Evolutionary conservation across 1,140 invertebrate genomes (phyloP).

Genomic region (Antheraea mylitta): DNA sequence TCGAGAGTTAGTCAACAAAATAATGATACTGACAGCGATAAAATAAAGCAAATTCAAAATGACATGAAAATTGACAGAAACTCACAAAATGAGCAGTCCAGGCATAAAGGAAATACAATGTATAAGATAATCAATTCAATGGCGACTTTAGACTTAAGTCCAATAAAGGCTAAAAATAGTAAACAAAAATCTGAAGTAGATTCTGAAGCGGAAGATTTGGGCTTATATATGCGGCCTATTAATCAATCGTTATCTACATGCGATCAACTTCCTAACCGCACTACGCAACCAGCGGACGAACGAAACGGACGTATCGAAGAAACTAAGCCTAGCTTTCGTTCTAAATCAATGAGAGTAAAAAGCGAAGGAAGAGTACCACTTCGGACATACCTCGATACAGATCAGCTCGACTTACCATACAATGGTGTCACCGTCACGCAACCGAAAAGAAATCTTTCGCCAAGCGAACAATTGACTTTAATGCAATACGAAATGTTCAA

Average conservation of each 20-base stretch:
- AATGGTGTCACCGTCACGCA: constrained; percentile 75
- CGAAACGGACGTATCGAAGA: constrained; percentile 63
- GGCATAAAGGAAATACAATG: constrained; percentile 56
- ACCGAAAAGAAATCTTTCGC: constrained; percentile 75
- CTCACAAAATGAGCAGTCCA: constrained; percentile 31
- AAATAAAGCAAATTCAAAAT: constrained; percentile 64
- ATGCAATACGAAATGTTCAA: constrained; percentile 72
- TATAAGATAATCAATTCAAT: constrained; percentile 73
- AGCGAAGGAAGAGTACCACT: constrained; percentile 71
- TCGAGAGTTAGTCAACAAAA: constrained; percentile 76
- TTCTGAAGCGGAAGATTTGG: constrained; percentile 67
- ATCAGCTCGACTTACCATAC: constrained; percentile 44
- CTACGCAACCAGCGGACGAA: constrained; percentile 54
- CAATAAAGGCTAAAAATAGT: constrained; percentile 55
- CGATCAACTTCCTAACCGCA: constrained; percentile 66
- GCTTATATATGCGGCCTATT: constrained; percentile 66
- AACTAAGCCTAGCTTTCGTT: constrained; percentile 69
- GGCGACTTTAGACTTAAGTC: constrained; percentile 69
- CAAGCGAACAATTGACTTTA: constrained; percentile 71
- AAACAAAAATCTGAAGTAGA: constrained; percentile 55
- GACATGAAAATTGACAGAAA: constrained; percentile 53
- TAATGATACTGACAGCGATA: constrained; percentile 72
- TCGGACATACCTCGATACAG: constrained; percentile 59
- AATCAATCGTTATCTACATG: constrained; percentile 67
- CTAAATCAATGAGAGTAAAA: constrained; percentile 76